phyloP scores from a whole-genome alignment of 2,888 invertebrate species.

The Pandemis corylana region DNA sequence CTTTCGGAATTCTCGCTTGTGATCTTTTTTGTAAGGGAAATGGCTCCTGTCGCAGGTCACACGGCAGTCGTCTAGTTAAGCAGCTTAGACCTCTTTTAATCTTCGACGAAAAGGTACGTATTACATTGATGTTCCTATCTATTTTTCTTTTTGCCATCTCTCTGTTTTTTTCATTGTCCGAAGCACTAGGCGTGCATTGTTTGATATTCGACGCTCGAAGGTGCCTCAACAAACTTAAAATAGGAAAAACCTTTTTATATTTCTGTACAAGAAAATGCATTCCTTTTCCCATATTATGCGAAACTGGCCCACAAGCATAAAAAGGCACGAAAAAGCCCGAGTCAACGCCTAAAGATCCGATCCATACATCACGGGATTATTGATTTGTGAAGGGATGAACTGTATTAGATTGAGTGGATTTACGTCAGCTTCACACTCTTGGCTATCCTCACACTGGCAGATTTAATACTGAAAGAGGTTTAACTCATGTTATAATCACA shows the following conservation, averaged over 20 bases:
- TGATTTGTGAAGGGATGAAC: conserved; percentile 29
- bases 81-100: neutral
- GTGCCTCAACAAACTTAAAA: too few species aligned
- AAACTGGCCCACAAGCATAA: neutral
- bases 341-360: conserved; percentile 10
- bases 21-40: neutral
- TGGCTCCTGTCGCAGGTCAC: neutral
- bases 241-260: neutral
- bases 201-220: too few species aligned
- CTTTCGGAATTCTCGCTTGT: neutral
- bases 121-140: neutral
- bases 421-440: conserved; percentile 1
- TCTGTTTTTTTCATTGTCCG: neutral
- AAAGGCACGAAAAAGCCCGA: neutral
- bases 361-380: conserved; percentile 33
- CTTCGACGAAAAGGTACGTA: neutral
- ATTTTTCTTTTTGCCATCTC: neutral
- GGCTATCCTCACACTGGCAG: neutral
- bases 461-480: neutral
- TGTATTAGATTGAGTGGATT: conserved; percentile 37
- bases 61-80: neutral
- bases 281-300: neutral
- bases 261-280: neutral
- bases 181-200: neutral
- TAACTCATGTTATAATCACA: neutral